Base-by-base conservation (phyloP, 2,888 invertebrate genomes). In the Rotaria magnacalcarata region DNA sequence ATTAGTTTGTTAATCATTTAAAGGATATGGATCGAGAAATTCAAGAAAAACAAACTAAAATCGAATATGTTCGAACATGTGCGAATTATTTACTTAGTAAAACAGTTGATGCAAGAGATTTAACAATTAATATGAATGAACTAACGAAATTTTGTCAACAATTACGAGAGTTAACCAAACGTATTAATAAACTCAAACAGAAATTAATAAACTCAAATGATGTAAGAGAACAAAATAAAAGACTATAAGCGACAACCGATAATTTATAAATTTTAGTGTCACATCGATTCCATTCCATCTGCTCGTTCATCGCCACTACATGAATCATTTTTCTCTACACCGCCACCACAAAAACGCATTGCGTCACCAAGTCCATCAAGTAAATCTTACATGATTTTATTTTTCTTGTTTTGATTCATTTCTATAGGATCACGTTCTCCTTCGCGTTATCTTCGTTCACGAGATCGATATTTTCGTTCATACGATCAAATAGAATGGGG, bases 61-160 rank as follows among this genome's bases (percentile, higher is more conserved):
- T 80, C n/a, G 80, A 80, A 80, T 47, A 80, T 47, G 80, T 80
- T 80, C 80, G 47, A 80, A 80, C 80, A 47, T 80, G 80, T 80
- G 80, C 80, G 0, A 80, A 80, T 80, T 80, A 80, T 80, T 80
- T 80, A n/a, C 19, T 80, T 10, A n/a, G 24, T 47, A 80, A 80
- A 80, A 80, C 80, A n/a, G 24, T 47, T 47, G 80, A 80, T 80
- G 67, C 67, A 19, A 67, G 34, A 34, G 67, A 34, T 67, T 80
- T 80, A 80, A 80, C 80, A 24, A 47, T 80, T 19, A 80, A 80
- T 47, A 80, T 80, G 47, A 80, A 80, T 80, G 80, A 80, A 47
- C 47, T 80, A 47, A 80, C 80, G 14, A 80, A 80, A 80, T 80
- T 80, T 47, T 80, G 80, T 80, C 80, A 80, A 80, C 80, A 80